Evolutionary conservation across 2,113 vertebrate species (phyloP).

Genomic region (Cercocebus atys): DNA sequence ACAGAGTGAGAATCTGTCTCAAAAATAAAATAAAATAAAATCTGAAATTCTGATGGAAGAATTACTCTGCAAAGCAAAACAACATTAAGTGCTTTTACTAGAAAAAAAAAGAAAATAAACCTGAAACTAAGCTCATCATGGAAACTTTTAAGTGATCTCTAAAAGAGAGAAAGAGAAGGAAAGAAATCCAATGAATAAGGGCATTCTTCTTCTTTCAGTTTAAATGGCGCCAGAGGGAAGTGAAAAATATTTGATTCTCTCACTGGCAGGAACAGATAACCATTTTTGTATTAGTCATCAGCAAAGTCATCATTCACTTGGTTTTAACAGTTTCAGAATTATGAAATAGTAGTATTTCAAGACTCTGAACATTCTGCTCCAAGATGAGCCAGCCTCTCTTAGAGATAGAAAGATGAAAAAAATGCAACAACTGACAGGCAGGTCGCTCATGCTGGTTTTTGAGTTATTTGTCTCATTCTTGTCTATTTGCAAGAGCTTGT

Average conservation of each 20-base stretch:
- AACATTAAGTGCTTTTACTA: conserved; percentile 22
- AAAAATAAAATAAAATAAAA: conserved; percentile 5
- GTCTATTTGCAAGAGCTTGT: neutral
- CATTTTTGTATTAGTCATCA: conserved; percentile 38
- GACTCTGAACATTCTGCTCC: conserved; percentile 34
- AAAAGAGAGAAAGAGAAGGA: conserved; percentile 51
- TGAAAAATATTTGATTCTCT: conserved; percentile 57
- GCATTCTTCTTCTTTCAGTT: conserved; percentile 76
- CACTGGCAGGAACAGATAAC: conserved; percentile 27
- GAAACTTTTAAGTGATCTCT: conserved; percentile 78
- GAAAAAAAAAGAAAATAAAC: neutral
- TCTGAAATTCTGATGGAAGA: conserved; percentile 57
- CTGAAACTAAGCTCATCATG: conserved; percentile 47
- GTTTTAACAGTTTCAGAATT: neutral
- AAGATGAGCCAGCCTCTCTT: neutral
- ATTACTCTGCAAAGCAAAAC: conserved; percentile 67
- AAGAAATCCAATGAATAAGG: conserved; percentile 69
- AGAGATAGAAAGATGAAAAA: neutral
- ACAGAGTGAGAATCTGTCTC: no score
- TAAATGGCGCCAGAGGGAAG: conserved; percentile 67
- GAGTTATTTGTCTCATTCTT: neutral
- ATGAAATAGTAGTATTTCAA: neutral
- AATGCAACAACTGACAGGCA: neutral
- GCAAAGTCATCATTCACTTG: neutral
- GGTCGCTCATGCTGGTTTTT: neutral